Base-by-base conservation (phyloP, 2,797 vertebrate species). In the Chromobotia macracanthus region DNA sequence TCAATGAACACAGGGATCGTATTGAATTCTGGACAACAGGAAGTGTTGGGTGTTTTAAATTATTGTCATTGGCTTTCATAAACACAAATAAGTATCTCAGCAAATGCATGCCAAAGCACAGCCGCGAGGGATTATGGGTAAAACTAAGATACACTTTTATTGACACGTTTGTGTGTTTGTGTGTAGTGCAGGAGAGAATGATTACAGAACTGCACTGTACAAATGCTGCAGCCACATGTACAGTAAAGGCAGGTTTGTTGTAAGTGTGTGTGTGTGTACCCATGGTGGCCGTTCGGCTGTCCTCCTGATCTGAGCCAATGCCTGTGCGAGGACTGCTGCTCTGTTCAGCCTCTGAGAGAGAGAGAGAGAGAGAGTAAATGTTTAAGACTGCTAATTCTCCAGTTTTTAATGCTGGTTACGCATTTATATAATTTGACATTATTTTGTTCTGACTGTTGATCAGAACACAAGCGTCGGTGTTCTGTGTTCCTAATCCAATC, bases 221-320 rank as follows among this genome's bases (percentile, higher is more conserved):
- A 68, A 64, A 10, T 13, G 58, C 28, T 66, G 68, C 71, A 66
- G 46, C 44, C 18, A 67, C 71, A 18, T 31, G 25, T 51, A 73
- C 15, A 75, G 28, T 23, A n/a, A 2, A 61, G 31, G 25, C 15
- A 61, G 16, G 58, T 61, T 16, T 11, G 50, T 11, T 53, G 72
- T 75, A 65, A 25, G 38, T 74, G 50, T 48, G 58, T 28, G 53
- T 41, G 80, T 21, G 69, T 31, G 38, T 91, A 98, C 97, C 97
- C 93, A 97, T 90, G 2, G 95, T 95, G 85, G 95, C 94, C 2
- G 95, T 94, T 85, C 95, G 95, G 88, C 96, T 97, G 92, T 97
- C 96, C 84, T 99, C 97, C 88, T 97, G 95, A 85, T 98, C 97
- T 0, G 96, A 95, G 76, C 95, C 92, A 50, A 96, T 95, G 79